Base-by-base conservation (phyloP, 2,113 vertebrate species). In the Brachypteracias leptosomus region DNA sequence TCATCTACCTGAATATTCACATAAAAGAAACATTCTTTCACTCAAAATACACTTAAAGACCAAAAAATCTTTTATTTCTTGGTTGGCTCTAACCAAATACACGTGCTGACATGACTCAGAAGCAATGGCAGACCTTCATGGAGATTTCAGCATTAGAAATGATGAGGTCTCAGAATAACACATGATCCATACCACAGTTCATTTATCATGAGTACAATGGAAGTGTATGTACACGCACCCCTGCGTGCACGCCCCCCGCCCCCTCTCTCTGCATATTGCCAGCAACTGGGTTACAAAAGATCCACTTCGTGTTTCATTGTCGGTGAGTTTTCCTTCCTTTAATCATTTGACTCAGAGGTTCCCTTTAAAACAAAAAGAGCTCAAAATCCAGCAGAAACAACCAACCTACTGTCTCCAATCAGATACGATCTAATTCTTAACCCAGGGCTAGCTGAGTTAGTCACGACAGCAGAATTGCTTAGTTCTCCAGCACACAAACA, bases 371-470 rank as follows among this genome's bases (percentile, higher is more conserved):
- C 8, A 57, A 58, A 62, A 76, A 38, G 13, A 75, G 36, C 42
- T 62, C 42, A 79, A 94, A 90, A 40, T 5, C 3, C 79, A 90
- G 83, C 26, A 88, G 59, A 79, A 93, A 57, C 58, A 76, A 88
- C 65, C 59, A 51, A 81, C 73, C 35, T 46, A 44, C 59, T 54
- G 33, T 71, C 58, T 36, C 77, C 42, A 77, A 28, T 52, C 61
- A 86, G 42, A 68, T 35, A 24, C 44, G 87, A 96, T 89, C 91
- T 38, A 91, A 52, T 95, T 97, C 73, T 93, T 36, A 49, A 35
- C 40, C 33, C 16, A 12, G 4, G 88, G 75, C 44, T 79, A 73
- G 70, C 49, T 26, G 76, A 85, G 15, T 73, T 46, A 72, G 88
- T 31, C 11, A 5, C 1, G 4, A 47, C 26, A 87, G 74, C 61